Percentiles rank a stretch among this genome's conserved stretches.
These are phyloP conservation scores for Lophotriccus pileatus DNA, from an alignment of 2,797 vertebrate species.

Conservation along the genomic window DNA sequence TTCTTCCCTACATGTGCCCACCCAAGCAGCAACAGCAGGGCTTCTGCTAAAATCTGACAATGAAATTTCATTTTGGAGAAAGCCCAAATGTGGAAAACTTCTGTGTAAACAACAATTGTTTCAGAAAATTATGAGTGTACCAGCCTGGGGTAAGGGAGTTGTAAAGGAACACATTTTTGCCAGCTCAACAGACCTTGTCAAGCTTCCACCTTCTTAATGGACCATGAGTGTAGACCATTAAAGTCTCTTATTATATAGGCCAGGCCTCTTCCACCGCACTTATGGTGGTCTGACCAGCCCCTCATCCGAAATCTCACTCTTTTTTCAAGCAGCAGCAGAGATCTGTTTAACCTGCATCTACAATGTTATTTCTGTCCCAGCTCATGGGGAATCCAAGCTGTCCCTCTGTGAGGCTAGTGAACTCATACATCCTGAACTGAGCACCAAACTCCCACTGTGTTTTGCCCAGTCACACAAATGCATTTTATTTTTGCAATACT, in stretches of 20 bases:
- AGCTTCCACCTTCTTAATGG: neutral
- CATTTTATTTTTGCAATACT: neutral
- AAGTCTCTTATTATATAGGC: neutral
- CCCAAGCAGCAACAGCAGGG: slow-evolving; percentile 29
- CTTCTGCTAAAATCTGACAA: slow-evolving; percentile 36
- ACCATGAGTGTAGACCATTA: neutral
- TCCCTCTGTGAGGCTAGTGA: neutral
- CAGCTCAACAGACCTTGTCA: neutral
- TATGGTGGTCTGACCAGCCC: neutral
- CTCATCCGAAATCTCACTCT: neutral
- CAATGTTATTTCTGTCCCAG: neutral
- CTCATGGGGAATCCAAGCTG: neutral
- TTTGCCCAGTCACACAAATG: neutral
- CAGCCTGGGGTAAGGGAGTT: neutral
- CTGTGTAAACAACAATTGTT: neutral
- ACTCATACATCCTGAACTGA: neutral
- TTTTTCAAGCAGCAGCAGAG: neutral
- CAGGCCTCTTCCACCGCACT: neutral
- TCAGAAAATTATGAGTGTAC: neutral
- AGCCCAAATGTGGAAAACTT: neutral
- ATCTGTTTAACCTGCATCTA: neutral
- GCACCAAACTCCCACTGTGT: neutral
- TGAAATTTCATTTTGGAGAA: slow-evolving; percentile 10
- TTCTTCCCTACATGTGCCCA: neutral
- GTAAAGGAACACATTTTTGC: neutral